A percentile compares a stretch with the other conserved stretches of the same genome.
Evolutionary conservation across 2,113 vertebrate genomes (phyloP).

Genomic region (Rhadina sibilatrix): DNA sequence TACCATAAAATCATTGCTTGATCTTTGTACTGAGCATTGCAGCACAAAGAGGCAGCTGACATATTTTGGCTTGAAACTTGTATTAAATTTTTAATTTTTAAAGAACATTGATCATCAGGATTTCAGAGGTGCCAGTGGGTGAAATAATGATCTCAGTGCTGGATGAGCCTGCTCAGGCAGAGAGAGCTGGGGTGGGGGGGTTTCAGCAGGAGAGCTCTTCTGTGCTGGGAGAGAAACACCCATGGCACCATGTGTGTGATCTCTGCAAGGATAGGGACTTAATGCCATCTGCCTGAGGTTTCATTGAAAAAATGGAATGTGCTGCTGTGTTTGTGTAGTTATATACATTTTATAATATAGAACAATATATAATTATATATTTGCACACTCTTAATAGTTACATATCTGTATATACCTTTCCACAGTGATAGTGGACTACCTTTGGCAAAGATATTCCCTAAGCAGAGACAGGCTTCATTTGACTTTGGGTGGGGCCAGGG

Average conservation of each 20-base stretch:
- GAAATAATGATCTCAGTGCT: background rate
- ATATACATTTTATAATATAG: too few relatives aligned
- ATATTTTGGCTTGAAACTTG: background rate
- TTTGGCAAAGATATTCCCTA: background rate
- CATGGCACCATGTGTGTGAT: accelerated
- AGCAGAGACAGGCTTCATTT: background rate
- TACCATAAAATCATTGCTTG: background rate
- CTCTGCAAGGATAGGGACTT: background rate
- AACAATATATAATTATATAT: background rate
- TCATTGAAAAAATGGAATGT: background rate
- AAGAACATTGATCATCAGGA: background rate
- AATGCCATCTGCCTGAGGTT: background rate
- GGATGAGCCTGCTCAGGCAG: background rate
- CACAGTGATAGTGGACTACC: too few relatives aligned
- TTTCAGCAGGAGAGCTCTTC: background rate
- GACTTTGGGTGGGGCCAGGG: background rate
- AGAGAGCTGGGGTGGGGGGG: background rate
- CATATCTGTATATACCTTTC: background rate
- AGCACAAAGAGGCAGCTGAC: background rate
- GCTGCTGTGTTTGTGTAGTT: background rate
- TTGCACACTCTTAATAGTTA: background rate
- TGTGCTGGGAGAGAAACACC: background rate
- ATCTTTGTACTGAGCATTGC: background rate
- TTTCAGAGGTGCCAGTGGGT: background rate
- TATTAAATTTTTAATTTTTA: background rate